Conservation (phyloP, 1,140 invertebrate genomes). For the Leptestheria dahalacensis region DNA sequence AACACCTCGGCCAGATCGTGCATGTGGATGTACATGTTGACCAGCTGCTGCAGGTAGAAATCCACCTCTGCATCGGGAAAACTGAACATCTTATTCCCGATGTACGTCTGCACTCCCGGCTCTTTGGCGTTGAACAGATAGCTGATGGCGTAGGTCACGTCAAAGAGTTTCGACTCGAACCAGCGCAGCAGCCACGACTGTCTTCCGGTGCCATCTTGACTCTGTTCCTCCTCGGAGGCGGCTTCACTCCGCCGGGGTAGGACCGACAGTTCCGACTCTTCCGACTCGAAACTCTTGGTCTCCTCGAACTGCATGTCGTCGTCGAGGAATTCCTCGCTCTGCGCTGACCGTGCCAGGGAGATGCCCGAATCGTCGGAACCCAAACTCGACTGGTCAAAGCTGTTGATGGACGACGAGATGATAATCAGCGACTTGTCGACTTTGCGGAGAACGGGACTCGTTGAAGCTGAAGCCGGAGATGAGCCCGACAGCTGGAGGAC, state of each 20-base stretch:
- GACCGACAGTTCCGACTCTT: neutral
- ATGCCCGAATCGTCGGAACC: constrained; percentile 73
- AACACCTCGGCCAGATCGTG: constrained; percentile 86
- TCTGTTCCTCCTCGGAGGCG: constrained; percentile 18
- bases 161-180: constrained; percentile 92
- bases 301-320: constrained; percentile 37
- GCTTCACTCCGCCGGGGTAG: constrained; percentile 16
- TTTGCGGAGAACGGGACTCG: constrained; percentile 12
- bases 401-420: constrained; percentile 15
- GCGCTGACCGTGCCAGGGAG: constrained; percentile 30
- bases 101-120: constrained; percentile 86
- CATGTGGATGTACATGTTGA: constrained; percentile 98
- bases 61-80: constrained; percentile 84
- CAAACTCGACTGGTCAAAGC: constrained; percentile 46
- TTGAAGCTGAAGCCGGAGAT: constrained; percentile 1
- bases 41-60: constrained; percentile 92
- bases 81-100: constrained; percentile 93
- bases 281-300: constrained; percentile 21
- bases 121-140: constrained; percentile 98
- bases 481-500: constrained; percentile 1
- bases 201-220: constrained; percentile 18
- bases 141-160: constrained; percentile 93
- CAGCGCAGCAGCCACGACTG: constrained; percentile 61
- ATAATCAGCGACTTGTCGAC: constrained; percentile 12
- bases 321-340: constrained; percentile 19